Base-by-base conservation (phyloP, 2,113 vertebrate genomes). In the Ariopsis seemanni region DNA sequence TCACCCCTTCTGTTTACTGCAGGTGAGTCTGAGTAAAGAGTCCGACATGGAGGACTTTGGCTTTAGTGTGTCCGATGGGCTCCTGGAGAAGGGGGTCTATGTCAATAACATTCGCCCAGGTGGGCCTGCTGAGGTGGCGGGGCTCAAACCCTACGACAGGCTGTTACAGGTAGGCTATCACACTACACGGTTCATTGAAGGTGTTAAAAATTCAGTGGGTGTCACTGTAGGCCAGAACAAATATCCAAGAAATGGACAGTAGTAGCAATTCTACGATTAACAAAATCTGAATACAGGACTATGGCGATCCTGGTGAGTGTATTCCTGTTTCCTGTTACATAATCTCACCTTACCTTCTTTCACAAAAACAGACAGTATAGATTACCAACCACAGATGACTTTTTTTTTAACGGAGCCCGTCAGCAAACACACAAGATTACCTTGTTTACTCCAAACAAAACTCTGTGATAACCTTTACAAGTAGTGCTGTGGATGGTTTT, bases 11-110 rank as follows among this genome's bases (percentile, higher is more conserved):
- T 50, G 1, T 53, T 1, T 58, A 10, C 25, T 30, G 8, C 50
- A 99, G 98, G 94, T 99, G 92, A 97, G 96, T 90, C 94, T 99
- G 85, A 97, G 96, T 88, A 99, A 99, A 92, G 95, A 96, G 83
- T 96, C 97, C 0, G 97, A 98, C 65, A 91, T 95, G 90, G 98
- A 99, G 69, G 98, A 99, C 91, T 99, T 99, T 53, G 98, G 98
- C n/a, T 99, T 99, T 94, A 99, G 98, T 2, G 97, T 99, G 85
- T 98, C 98, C 2, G 98, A 99, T 15, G 97, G 97, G 7, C 93
- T 99, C 87, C 27, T 99, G 90, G 98, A 99, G 91, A 98, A 99
- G 89, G 98, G 98, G 0, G 98, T 99, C 0, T 99, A 99, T 12
- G 96, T 99, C 30, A 99, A 98, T 93, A 99, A 97, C 86, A 98